Percentiles rank a stretch among this genome's conserved stretches.
phyloP scores from a whole-genome alignment of 1,140 invertebrate genomes.

The Penaeus chinensis region DNA sequence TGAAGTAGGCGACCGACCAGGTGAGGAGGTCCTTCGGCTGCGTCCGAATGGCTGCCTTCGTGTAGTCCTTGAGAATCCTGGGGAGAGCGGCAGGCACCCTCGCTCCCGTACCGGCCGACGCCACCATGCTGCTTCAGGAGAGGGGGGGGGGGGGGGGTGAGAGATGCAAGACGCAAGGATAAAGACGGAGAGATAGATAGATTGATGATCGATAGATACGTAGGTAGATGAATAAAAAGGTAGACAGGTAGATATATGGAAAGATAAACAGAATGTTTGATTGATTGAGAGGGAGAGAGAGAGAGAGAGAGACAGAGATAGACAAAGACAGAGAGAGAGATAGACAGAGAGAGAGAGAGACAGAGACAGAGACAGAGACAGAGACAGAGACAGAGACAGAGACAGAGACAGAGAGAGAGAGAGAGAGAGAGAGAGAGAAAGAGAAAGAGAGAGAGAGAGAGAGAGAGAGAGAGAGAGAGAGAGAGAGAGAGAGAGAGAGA shows the following conservation, averaged over 20 bases:
- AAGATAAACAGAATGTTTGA: background rate
- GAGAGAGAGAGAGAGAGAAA: background rate
- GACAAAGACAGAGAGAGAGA: background rate
- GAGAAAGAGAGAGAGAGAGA: background rate
- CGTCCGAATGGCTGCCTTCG: slow-evolving; percentile 89
- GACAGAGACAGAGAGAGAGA: background rate
- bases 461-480: background rate
- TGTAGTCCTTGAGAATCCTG: slow-evolving; percentile 84
- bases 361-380: background rate
- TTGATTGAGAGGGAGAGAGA: background rate
- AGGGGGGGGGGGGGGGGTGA: background rate
- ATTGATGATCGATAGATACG: background rate
- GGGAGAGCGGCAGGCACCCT: slow-evolving; percentile 82
- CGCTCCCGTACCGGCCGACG: slow-evolving; percentile 19
- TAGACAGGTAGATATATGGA: background rate
- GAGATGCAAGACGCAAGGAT: background rate
- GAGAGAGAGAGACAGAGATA: background rate
- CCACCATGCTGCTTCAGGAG: slow-evolving; percentile 31
- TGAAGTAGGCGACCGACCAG: slow-evolving; percentile 87
- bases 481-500: background rate
- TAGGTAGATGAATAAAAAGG: background rate
- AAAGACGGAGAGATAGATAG: background rate
- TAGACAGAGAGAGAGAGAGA: background rate
- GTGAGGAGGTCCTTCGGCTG: slow-evolving; percentile 85
- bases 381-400: background rate